These are phyloP conservation scores for Trichacis sp. DNA, from an alignment of 2,888 invertebrate genomes.

Conservation along the genomic window DNA sequence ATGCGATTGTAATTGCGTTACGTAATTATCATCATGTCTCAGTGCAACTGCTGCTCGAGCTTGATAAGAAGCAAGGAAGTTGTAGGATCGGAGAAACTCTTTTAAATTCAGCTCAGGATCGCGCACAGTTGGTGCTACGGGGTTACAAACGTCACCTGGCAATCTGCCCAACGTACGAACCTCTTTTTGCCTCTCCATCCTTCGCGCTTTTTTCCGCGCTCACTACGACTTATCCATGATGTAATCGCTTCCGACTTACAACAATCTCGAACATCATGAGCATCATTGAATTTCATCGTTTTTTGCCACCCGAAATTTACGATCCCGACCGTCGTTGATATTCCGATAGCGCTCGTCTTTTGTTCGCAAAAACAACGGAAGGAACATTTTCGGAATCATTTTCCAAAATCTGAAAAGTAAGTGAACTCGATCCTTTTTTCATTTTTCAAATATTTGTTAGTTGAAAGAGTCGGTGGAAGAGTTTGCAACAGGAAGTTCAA, in stretches of 20 bases:
- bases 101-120: constrained; percentile 58
- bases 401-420: too few species aligned
- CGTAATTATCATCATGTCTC: constrained; percentile 29
- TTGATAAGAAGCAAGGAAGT: constrained; percentile 34
- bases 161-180: constrained; percentile 56
- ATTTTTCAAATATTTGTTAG: too few species aligned
- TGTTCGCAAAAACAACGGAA: too few species aligned
- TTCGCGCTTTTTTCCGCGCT: constrained; percentile 32
- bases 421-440: too few species aligned
- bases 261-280: constrained; percentile 16
- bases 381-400: too few species aligned
- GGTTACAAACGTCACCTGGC: constrained; percentile 58
- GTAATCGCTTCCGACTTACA: constrained; percentile 23
- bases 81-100: constrained; percentile 40
- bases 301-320: neutral
- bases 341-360: too few species aligned
- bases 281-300: neutral
- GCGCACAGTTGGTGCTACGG: constrained; percentile 56
- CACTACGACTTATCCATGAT: constrained; percentile 24
- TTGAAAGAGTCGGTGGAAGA: too few species aligned
- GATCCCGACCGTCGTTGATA: neutral
- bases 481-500: too few species aligned
- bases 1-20: constrained; percentile 26
- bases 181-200: constrained; percentile 42
- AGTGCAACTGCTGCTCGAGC: constrained; percentile 17